Conservation (phyloP, 2,113 vertebrate species). For the Scalopus aquaticus region DNA sequence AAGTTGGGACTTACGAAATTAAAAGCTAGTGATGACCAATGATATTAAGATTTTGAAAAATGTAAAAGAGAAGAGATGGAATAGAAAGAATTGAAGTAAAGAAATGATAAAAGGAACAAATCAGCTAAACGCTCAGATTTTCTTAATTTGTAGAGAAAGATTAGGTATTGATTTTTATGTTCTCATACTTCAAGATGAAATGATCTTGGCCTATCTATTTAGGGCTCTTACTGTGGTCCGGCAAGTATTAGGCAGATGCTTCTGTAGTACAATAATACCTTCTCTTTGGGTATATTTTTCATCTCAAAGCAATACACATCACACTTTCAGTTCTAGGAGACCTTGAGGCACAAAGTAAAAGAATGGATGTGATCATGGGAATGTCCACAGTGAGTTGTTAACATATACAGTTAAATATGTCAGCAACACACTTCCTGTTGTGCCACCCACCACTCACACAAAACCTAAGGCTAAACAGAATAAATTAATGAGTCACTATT, state of each 20-base stretch:
- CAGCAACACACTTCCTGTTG: slow-evolving; percentile 38
- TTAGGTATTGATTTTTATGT: neutral
- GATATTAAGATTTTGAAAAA: neutral
- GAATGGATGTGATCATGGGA: slow-evolving; percentile 68
- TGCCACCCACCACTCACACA: slow-evolving; percentile 50
- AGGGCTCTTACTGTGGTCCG: neutral
- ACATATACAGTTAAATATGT: slow-evolving; percentile 35
- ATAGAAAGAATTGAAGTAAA: neutral
- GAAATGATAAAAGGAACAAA: neutral
- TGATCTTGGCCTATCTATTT: neutral
- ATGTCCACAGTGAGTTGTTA: neutral
- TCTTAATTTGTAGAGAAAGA: neutral
- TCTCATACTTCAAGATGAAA: neutral
- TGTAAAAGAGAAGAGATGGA: neutral
- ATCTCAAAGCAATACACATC: slow-evolving; percentile 46
- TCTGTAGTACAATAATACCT: neutral
- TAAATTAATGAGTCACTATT: slow-evolving; percentile 67
- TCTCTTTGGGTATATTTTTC: slow-evolving; percentile 44
- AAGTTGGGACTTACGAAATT: neutral
- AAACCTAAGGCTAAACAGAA: slow-evolving; percentile 51
- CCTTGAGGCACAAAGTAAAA: slow-evolving; percentile 43
- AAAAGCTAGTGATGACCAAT: neutral
- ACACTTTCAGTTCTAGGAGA: neutral
- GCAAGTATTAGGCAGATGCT: neutral
- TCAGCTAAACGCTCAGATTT: neutral